Base-by-base conservation (phyloP, 2,797 vertebrate genomes). In the Acanthurus leucopareius region DNA sequence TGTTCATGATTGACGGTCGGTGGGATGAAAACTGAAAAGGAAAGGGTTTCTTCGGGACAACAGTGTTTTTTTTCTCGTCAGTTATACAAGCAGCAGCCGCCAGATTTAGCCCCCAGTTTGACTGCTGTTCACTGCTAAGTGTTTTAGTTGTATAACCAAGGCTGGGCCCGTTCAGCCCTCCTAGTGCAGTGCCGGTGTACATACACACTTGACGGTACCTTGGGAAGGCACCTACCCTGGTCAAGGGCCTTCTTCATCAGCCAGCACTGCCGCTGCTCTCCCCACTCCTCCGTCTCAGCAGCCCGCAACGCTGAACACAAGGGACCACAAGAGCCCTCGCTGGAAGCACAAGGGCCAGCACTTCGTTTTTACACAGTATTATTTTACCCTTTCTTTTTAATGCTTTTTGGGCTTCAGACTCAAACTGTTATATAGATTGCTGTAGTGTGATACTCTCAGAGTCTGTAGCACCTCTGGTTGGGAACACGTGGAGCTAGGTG, bases 91-190 rank as follows among this genome's bases (percentile, higher is more conserved):
- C 80, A 75, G 79, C 69, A 65, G 69, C 63, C 13, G 17, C 58
- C 75, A 69, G 51, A 82, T 86, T 83, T 83, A 84, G 58, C 65
- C 73, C 54, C 58, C 14, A 48, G 81, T 82, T 83, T 62, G 35
- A 77, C 52, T 75, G 76, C 87, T 77, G 79, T 52, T 88, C 69
- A 44, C 75, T 74, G 52, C 42, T 38, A 78, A 87, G 72, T 75
- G 72, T 62, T 79, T 52, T 49, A 16, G 79, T 90, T 92, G 79
- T 83, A 15, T 92, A 90, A 92, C 77, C 47, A 45, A 3, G 51
- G 63, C 53, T 20, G 38, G 70, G 72, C 65, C 51, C 64, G 7
- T 77, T 65, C 59, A 42, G 14, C 77, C 40, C 5, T 67, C 40
- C 38, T 7, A 48, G 49, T 68, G n/a, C 10, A 44, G 35, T 35